Evolutionary conservation across 2,888 invertebrate species (phyloP).

Genomic region (Ephialtes manifestator): DNA sequence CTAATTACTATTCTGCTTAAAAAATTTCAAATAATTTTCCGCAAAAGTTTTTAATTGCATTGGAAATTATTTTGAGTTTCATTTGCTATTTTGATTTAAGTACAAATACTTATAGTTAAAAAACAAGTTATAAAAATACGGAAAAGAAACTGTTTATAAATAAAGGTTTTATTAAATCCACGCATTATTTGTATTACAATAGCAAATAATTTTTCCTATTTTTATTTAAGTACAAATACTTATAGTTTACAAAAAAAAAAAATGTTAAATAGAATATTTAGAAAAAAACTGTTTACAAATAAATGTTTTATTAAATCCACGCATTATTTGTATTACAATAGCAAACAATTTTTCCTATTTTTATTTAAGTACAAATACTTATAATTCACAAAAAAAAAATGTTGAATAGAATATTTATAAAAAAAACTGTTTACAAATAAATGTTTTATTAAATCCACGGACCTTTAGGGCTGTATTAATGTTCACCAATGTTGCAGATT

Average conservation of each 20-base stretch:
- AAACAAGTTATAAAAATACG: too few species aligned
- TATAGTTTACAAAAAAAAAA: background rate
- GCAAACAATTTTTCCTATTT: too few species aligned
- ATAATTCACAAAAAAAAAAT: background rate
- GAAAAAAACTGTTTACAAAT: background rate
- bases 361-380: background rate
- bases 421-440: background rate
- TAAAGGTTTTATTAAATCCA: conserved; percentile 3
- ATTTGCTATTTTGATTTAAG: too few species aligned
- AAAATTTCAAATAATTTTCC: too few species aligned
- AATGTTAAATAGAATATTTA: background rate
- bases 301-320: conserved; percentile 17
- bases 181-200: too few species aligned
- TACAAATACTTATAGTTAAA: background rate
- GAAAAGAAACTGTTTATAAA: background rate
- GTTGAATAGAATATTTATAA: background rate
- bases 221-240: background rate
- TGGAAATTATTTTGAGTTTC: too few species aligned
- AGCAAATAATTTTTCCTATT: too few species aligned
- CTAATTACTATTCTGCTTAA: too few species aligned
- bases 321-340: too few species aligned
- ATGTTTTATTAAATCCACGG: conserved; percentile 16
- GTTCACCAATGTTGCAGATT: conserved; percentile 24
- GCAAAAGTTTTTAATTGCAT: too few species aligned
- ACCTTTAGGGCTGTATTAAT: conserved; percentile 51